A percentile compares a stretch with the other conserved stretches of the same genome.
Conservation (phyloP, 2,113 vertebrate species). For the Zosterops lateralis region DNA sequence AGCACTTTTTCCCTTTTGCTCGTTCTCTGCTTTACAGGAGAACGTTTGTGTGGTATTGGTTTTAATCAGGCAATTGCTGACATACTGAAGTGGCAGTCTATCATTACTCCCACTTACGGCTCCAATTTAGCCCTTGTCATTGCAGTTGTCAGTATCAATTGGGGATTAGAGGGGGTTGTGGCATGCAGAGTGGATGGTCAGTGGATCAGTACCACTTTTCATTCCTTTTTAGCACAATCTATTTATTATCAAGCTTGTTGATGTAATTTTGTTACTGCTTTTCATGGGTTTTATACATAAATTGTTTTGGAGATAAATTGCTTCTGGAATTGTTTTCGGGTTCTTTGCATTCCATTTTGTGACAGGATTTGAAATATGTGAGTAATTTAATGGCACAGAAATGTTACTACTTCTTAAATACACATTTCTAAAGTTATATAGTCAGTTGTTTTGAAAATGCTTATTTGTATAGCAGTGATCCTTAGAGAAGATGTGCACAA, state of each 20-base stretch:
- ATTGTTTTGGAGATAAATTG: background rate
- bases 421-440: background rate
- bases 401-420: background rate
- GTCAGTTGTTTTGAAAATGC: background rate
- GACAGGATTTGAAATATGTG: background rate
- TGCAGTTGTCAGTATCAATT: constrained; percentile 13
- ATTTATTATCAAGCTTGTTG: background rate
- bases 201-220: background rate
- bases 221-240: background rate
- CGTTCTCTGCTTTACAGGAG: background rate
- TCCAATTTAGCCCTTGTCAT: constrained; percentile 20
- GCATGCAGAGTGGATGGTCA: background rate
- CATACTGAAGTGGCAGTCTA: background rate
- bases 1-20: background rate
- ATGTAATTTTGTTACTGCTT: background rate
- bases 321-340: background rate
- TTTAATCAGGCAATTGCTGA: constrained; percentile 47
- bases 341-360: background rate
- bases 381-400: background rate
- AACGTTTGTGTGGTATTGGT: background rate
- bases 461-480: background rate
- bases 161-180: background rate
- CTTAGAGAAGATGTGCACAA: background rate
- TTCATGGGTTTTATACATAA: background rate
- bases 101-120: background rate